Evolutionary conservation across 35 echinoderm and acorn worm genomes (phyloP).

Genomic region (Lytechinus pictus): DNA sequence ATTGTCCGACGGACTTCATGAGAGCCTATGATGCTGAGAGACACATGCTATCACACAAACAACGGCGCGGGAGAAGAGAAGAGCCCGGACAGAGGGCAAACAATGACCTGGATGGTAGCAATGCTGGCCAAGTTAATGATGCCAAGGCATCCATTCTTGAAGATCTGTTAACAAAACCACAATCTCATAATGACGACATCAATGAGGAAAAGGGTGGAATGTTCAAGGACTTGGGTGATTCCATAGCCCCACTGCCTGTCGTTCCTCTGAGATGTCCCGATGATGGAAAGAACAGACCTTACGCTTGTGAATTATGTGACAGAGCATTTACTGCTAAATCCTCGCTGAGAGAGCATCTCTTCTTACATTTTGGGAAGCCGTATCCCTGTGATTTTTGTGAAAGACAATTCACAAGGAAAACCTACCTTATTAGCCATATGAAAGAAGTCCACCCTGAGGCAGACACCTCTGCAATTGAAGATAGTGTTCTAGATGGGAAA

Average conservation of each 20-base stretch:
- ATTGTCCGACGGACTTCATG: conserved; percentile 26
- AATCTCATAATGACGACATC: background rate
- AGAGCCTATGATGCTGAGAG: conserved; percentile 28
- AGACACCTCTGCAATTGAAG: conserved; percentile 25
- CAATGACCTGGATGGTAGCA: background rate
- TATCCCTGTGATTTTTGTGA: conserved; percentile 44
- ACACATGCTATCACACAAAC: conserved; percentile 25
- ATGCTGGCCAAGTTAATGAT: background rate
- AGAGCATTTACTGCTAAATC: conserved; percentile 35
- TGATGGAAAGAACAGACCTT: conserved; percentile 44
- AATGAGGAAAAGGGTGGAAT: background rate
- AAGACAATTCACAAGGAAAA: conserved; percentile 14
- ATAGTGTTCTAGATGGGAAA: conserved; percentile 24
- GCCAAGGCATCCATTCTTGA: background rate
- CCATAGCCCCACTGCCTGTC: background rate
- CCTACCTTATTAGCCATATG: conserved; percentile 23
- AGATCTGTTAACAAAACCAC: background rate
- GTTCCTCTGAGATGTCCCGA: background rate
- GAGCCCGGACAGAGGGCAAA: background rate
- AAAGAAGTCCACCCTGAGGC: conserved; percentile 27
- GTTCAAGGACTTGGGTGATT: background rate
- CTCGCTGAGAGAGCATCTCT: conserved; percentile 37
- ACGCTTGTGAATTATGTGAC: conserved; percentile 33
- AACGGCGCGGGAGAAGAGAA: background rate
- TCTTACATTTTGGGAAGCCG: conserved; percentile 30